A percentile compares a stretch with the other conserved stretches of the same genome.
Evolutionary conservation across 2,888 invertebrate genomes (phyloP).

Genomic region (Crematogaster levior): DNA sequence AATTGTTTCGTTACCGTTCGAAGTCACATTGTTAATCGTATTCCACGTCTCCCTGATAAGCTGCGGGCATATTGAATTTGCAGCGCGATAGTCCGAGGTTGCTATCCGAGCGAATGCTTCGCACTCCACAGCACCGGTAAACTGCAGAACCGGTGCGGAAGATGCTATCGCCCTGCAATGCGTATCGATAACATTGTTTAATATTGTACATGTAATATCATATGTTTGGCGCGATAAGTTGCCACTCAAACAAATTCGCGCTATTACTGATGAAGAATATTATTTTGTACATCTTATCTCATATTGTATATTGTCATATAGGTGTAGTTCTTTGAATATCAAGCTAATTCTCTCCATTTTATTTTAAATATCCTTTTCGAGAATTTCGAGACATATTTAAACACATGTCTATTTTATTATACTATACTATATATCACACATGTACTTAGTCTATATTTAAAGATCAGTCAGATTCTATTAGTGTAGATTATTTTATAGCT

Average conservation of each 20-base stretch:
- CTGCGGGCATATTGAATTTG: slow-evolving; percentile 88
- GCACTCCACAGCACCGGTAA: slow-evolving; percentile 92
- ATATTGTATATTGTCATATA: not conserved
- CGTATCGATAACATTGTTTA: slow-evolving; percentile 6
- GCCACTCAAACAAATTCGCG: slow-evolving; percentile 15
- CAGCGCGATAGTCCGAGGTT: slow-evolving; percentile 90
- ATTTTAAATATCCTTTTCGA: not conserved
- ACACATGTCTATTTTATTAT: no score
- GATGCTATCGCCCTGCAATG: slow-evolving; percentile 93
- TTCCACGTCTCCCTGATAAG: slow-evolving; percentile 93
- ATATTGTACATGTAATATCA: slow-evolving; percentile 9
- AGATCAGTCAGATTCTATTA: no score
- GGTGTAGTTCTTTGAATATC: not conserved
- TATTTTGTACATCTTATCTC: not conserved
- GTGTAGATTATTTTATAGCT: no score
- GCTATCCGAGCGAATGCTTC: slow-evolving; percentile 92
- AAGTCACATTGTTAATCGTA: slow-evolving; percentile 87
- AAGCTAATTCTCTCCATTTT: not conserved
- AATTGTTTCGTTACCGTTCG: slow-evolving; percentile 86
- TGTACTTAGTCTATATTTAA: no score
- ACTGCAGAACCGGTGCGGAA: slow-evolving; percentile 97
- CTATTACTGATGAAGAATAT: not conserved
- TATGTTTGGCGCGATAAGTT: not conserved
- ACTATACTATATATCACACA: no score
- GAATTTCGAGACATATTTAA: no score